Evolutionary conservation across 2,888 invertebrate species (phyloP).

Genomic region (Trissolcus brochymenae): DNA sequence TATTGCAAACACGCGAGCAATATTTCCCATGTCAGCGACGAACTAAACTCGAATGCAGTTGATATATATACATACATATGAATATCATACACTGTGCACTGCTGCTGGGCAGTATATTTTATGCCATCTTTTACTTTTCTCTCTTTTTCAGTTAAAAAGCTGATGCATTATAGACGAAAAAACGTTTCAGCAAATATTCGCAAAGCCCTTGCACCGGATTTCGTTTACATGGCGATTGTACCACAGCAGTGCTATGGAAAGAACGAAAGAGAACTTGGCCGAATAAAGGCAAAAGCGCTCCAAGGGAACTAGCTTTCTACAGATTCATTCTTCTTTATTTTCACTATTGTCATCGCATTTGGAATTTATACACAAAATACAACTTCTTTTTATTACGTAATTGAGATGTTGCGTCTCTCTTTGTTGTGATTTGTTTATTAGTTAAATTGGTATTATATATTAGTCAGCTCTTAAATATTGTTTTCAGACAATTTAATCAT

Average conservation of each 20-base stretch:
- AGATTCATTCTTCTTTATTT: conserved; percentile 43
- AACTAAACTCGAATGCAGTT: conserved; percentile 47
- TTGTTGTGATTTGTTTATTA: too few species aligned
- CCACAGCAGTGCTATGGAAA: conserved; percentile 34
- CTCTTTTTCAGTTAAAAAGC: conserved; percentile 45
- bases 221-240: conserved; percentile 56
- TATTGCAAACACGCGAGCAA: conserved; percentile 42
- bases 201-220: conserved; percentile 53
- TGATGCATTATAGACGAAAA: conserved; percentile 57
- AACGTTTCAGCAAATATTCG: conserved; percentile 54
- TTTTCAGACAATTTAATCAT: too few species aligned
- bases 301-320: conserved; percentile 50
- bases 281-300: conserved; percentile 54
- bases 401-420: neutral
- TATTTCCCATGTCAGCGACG: conserved; percentile 56
- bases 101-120: conserved; percentile 51
- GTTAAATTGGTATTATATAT: too few species aligned
- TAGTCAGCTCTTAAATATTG: too few species aligned
- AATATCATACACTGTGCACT: conserved; percentile 41
- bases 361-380: conserved; percentile 24
- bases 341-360: conserved; percentile 30
- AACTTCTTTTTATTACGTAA: conserved; percentile 13
- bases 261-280: conserved; percentile 26
- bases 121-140: conserved; percentile 45
- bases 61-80: conserved; percentile 29